A percentile compares a stretch with the other conserved stretches of the same genome.
Conservation (phyloP, 2,113 vertebrate species). For the Chrysemys picta region DNA sequence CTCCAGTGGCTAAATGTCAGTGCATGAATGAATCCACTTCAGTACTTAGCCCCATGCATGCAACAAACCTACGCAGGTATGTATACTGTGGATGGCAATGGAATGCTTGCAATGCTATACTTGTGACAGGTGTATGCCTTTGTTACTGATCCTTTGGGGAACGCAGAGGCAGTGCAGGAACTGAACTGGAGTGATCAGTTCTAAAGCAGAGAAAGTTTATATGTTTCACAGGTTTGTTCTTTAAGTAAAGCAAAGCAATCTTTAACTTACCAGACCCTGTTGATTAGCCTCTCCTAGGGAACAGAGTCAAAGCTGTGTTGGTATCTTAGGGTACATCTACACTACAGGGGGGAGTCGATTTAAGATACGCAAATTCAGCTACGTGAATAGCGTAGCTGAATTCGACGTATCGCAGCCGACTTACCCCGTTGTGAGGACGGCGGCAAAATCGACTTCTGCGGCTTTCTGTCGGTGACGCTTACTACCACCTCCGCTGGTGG, state of each 20-base stretch:
- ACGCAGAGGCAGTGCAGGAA: accelerated
- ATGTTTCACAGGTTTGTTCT: background rate
- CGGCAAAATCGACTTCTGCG: too few relatives aligned
- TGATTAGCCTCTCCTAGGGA: background rate
- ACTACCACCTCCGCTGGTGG: too few relatives aligned
- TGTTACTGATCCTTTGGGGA: background rate
- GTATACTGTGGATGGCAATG: background rate
- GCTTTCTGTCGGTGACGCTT: too few relatives aligned
- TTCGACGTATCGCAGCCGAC: too few relatives aligned
- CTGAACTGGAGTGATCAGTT: accelerated
- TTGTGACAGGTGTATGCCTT: background rate
- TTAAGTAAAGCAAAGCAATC: background rate
- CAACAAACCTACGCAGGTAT: background rate
- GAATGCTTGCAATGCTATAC: background rate
- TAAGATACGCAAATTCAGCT: too few relatives aligned
- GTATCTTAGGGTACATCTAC: too few relatives aligned
- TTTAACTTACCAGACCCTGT: accelerated
- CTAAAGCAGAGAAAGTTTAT: background rate
- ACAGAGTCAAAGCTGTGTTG: background rate
- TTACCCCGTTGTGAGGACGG: too few relatives aligned
- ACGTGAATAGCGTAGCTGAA: too few relatives aligned
- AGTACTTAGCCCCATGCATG: accelerated
- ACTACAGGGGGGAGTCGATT: too few relatives aligned
- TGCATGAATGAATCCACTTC: background rate
- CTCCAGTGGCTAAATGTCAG: background rate